These are phyloP conservation scores for Dioctria rufipes DNA, from an alignment of 2,888 invertebrate species.

Conservation along the genomic window DNA sequence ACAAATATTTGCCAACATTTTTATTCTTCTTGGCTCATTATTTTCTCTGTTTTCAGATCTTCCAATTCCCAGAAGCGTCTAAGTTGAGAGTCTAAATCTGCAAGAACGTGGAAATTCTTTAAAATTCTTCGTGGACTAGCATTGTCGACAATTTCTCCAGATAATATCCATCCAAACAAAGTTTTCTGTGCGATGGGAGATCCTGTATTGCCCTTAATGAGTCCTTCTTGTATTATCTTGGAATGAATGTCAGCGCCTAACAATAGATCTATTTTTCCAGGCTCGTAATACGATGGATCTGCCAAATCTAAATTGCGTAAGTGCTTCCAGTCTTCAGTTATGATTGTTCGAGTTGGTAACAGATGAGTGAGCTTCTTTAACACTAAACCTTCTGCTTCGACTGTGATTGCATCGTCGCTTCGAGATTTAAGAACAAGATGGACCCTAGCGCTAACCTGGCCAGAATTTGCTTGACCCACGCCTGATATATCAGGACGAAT, in stretches of 20 bases:
- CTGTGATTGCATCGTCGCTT: not conserved
- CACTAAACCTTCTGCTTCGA: not conserved
- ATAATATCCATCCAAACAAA: constrained; percentile 18
- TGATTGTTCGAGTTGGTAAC: not conserved
- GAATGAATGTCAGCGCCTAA: constrained; percentile 40
- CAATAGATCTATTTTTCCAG: constrained; percentile 29
- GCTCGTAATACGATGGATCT: constrained; percentile 37
- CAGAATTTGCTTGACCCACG: not conserved
- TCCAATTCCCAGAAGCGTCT: not conserved
- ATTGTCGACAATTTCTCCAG: not conserved
- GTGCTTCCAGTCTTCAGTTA: not conserved
- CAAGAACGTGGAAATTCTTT: not conserved
- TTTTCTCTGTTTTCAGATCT: not conserved
- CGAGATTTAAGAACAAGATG: not conserved
- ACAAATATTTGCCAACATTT: not conserved
- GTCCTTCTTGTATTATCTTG: constrained; percentile 20
- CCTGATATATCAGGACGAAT: not conserved
- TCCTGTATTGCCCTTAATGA: constrained; percentile 1
- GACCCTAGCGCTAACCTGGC: not conserved
- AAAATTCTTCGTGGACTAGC: not conserved
- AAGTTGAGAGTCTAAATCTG: not conserved
- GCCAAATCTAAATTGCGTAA: not conserved
- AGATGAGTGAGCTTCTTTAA: not conserved
- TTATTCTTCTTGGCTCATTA: not conserved
- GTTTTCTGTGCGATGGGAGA: constrained; percentile 37